Evolutionary conservation across 2,113 vertebrate species (phyloP).

Genomic region (Gopherus evgoodei): DNA sequence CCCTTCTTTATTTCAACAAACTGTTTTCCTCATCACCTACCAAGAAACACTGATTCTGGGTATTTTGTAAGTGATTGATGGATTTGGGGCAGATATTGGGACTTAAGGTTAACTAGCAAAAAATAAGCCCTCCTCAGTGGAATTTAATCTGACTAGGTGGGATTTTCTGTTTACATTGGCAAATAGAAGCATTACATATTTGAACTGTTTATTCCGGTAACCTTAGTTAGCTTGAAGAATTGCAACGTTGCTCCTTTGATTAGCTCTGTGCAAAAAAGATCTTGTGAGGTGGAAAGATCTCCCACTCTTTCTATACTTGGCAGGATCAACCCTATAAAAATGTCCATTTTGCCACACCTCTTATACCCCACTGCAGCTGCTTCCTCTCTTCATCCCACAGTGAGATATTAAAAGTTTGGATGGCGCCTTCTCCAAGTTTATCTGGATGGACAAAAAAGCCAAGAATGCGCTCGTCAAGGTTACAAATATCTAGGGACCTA

Average conservation of each 20-base stretch:
- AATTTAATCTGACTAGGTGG: conserved; percentile 70
- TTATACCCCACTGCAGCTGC: conserved; percentile 56
- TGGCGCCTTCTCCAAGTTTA: conserved; percentile 54
- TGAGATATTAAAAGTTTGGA: conserved; percentile 64
- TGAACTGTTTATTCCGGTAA: conserved; percentile 67
- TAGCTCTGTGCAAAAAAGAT: conserved; percentile 57
- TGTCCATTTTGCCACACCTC: conserved; percentile 65
- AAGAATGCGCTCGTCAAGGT: conserved; percentile 60
- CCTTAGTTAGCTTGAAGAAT: conserved; percentile 59
- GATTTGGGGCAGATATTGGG: background rate
- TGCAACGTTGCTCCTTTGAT: conserved; percentile 59
- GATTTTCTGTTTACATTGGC: conserved; percentile 74
- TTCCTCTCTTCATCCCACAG: conserved; percentile 61
- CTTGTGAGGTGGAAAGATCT: conserved; percentile 52
- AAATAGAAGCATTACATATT: conserved; percentile 45
- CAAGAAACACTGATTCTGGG: conserved; percentile 1
- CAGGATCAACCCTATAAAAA: conserved; percentile 59
- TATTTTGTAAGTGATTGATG: conserved; percentile 43
- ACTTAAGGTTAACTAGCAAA: conserved; percentile 57
- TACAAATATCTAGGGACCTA: conserved; percentile 61
- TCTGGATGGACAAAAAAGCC: conserved; percentile 61
- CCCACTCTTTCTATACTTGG: conserved; percentile 67
- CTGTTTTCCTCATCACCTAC: background rate
- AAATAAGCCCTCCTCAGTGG: conserved; percentile 50
- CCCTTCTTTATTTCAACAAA: background rate